Evolutionary conservation across 2,888 invertebrate species (phyloP), one percentile per base, ranked within the genome.

Genomic region (Plutella xylostella): DNA sequence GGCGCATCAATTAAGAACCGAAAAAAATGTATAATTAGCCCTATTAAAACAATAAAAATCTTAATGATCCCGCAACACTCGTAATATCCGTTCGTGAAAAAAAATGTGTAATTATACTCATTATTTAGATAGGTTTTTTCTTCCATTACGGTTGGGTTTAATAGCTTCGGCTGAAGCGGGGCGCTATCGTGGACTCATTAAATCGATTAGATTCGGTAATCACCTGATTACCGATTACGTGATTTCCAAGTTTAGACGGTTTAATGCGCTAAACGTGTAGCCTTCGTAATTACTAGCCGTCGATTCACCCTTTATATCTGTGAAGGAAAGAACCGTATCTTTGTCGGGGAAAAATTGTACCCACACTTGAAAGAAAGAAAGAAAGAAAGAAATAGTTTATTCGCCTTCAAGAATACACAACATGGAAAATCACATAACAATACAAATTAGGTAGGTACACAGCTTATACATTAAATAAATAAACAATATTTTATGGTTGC

Each of bases 31-130:
- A 78, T 82, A 83, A 83, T 83, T 80, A 83, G 78, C 64, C 77
- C 76, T 79, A 82, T 83, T 80, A 82, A 83, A 78, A 83, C 82
- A 82, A 82, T 83, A 83, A 83, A 83, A 79, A 65, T 78, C 77
- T 79, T 83, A 80, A 83, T 82, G 82, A 83, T 78, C 77, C 80
- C 74, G 77, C 79, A 76, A 75, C 78, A 77, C 69, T 61, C 69
- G 76, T 78, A 75, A 77, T 76, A 72, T 76, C 74, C 74, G 77
- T 79, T 72, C 65, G 72, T 74, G 75, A 79, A 77, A 80, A 79
- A 80, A 76, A 79, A 77, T 72, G 72, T 78, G 73, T 82, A 82
- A 82, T 80, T 82, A 82, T 79, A 75, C 76, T 79, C 80, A 82
- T 82, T 82, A 82, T 80, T 79, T 74, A 79, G 79, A 80, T 82